Conservation (phyloP, 2,888 invertebrate genomes). For the Thyatira batis region DNA sequence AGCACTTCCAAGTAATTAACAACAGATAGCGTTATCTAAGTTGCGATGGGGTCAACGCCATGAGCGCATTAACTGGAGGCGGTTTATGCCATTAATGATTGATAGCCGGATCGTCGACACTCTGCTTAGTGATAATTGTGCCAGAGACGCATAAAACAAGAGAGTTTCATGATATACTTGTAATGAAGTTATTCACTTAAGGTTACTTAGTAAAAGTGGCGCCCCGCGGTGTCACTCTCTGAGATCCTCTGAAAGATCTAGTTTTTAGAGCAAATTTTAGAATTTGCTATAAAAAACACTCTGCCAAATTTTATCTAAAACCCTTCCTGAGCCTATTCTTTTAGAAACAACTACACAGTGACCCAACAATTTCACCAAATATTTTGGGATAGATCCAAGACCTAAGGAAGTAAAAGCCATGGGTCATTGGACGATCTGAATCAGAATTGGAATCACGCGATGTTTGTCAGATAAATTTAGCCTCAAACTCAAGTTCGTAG, state of each 20-base stretch:
- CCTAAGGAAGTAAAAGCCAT: not conserved
- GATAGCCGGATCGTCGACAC: not conserved
- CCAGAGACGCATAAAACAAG: not conserved
- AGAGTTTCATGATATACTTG: not conserved
- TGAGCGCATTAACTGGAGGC: slow-evolving; percentile 3
- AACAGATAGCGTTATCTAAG: slow-evolving; percentile 45
- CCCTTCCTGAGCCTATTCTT: no score
- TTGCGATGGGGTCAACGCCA: slow-evolving; percentile 34
- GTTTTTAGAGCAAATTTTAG: no score
- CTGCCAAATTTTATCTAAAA: no score
- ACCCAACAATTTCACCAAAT: no score
- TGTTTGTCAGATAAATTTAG: not conserved
- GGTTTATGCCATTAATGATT: not conserved
- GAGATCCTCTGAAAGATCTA: no score
- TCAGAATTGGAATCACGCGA: not conserved
- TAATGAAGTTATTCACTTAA: no score
- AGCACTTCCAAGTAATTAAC: slow-evolving; percentile 44
- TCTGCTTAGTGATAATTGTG: not conserved
- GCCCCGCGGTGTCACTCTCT: no score
- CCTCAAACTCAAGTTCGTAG: not conserved
- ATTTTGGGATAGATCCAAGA: not conserved
- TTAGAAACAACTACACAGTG: no score
- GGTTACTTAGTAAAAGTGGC: no score
- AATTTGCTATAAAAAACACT: no score
- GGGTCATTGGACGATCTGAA: not conserved